Base-by-base conservation (phyloP, 30 jellyfish, hydroid and myxozoan species). In the Catostylus mosaicus region DNA sequence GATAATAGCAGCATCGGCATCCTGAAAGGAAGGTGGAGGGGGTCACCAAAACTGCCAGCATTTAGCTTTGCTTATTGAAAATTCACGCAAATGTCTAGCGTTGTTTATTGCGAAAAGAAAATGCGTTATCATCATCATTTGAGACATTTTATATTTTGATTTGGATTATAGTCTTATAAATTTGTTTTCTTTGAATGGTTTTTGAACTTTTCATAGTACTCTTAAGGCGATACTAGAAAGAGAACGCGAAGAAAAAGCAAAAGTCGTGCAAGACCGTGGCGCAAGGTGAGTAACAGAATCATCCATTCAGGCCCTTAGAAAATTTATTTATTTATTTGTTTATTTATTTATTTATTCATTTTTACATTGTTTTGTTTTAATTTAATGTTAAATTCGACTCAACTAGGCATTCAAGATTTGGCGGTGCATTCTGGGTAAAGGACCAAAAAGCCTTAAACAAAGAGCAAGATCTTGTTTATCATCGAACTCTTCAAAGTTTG, bases 361-460 rank as follows among this genome's bases (percentile, higher is more conserved):
- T 40, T 40, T 40, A 40, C 7, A 40, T 5, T 40, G 54, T 40
- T 5, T 40, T 50, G 63, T 50, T 50, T 50, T 50, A 6, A 50
- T 16, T 18, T 50, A 50, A 10, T 3, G 2, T 50, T 50, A 5
- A 14, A 40, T 7, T 9, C 24, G 14, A 3, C n/a, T 79, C 35
- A 29, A 67, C 20, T 62, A 91, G 98, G 89, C 98, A 91, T 63
- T 82, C 96, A 30, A 73, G 92, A 45, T 91, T 91, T 73, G 96
- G 98, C 29, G 98, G 98, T 3, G 61, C 96, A 19, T 91, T 91
- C 56, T 91, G 98, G 98, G 97, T 91, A 26, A 78, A 56, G 51
- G 88, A 80, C 37, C 79, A 74, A 51, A 86, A 80, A 72, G 98
- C 97, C 10, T 52, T 91, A 30, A 93, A 92, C 1, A 47, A 82